Conservation (phyloP, 1,140 invertebrate genomes). For the Xylocopa sonorina region DNA sequence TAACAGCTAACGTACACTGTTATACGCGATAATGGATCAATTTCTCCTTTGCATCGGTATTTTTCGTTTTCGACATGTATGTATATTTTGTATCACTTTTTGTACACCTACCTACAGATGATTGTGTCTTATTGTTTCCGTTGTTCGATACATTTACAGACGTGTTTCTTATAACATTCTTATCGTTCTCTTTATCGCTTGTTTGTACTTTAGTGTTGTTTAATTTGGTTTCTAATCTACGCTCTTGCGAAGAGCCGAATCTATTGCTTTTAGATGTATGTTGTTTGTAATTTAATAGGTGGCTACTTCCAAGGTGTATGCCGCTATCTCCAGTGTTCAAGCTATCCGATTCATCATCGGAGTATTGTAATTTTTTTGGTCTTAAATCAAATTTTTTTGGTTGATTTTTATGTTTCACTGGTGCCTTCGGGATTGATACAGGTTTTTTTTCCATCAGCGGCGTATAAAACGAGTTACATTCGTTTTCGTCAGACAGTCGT, state of each 20-base stretch:
- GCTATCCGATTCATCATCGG: conserved; percentile 48
- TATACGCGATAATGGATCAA: conserved; percentile 68
- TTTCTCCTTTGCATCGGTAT: conserved; percentile 43
- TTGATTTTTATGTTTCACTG: conserved; percentile 59
- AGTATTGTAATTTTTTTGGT: conserved; percentile 67
- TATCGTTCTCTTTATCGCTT: conserved; percentile 48
- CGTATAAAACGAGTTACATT: not conserved
- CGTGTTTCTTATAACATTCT: not conserved
- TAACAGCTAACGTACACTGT: conserved; percentile 47
- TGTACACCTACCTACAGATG: conserved; percentile 23
- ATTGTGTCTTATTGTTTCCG: conserved; percentile 16
- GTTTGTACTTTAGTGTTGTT: conserved; percentile 17
- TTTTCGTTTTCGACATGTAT: conserved; percentile 1
- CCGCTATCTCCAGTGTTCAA: not conserved
- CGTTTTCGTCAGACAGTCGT: not conserved
- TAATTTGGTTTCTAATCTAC: not conserved
- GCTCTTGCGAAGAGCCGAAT: not conserved
- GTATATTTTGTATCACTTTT: conserved; percentile 13
- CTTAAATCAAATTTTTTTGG: conserved; percentile 55
- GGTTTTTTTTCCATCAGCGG: conserved; percentile 28
- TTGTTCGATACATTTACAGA: conserved; percentile 10
- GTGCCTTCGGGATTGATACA: conserved; percentile 52
- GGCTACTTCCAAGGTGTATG: not conserved
- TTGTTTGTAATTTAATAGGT: not conserved
- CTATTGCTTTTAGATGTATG: not conserved